Conservation (phyloP, 2,113 vertebrate genomes). For the Pristiophorus japonicus region DNA sequence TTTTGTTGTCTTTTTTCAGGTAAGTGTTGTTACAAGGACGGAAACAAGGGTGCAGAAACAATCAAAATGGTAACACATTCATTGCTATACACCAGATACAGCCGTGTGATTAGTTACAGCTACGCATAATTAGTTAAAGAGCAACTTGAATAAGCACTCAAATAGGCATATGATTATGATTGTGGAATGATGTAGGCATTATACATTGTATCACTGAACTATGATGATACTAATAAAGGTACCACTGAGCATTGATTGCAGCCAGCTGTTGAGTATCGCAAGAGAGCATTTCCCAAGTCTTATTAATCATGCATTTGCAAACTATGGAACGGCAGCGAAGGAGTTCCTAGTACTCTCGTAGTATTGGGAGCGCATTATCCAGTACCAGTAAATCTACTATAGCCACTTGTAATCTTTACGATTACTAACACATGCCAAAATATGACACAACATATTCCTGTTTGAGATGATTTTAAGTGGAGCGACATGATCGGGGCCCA, state of each 20-base stretch:
- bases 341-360: neutral
- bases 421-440: neutral
- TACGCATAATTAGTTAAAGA: neutral
- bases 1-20: neutral
- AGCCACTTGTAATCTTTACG: neutral
- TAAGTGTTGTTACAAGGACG: neutral
- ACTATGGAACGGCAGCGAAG: neutral
- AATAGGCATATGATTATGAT: constrained; percentile 10
- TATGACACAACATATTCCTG: neutral
- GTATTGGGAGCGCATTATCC: neutral
- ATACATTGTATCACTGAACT: constrained; percentile 1
- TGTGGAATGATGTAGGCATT: neutral
- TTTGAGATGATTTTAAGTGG: too few relatives aligned
- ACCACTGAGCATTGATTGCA: constrained; percentile 3
- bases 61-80: neutral
- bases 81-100: neutral
- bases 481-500: too few relatives aligned
- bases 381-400: neutral
- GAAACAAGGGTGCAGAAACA: neutral
- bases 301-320: neutral
- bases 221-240: constrained; percentile 29
- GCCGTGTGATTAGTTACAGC: neutral
- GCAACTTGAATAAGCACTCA: constrained; percentile 15
- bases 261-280: constrained; percentile 1
- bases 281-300: neutral